Conservation (phyloP, 2,113 vertebrate species). For the Suncus etruscus region DNA sequence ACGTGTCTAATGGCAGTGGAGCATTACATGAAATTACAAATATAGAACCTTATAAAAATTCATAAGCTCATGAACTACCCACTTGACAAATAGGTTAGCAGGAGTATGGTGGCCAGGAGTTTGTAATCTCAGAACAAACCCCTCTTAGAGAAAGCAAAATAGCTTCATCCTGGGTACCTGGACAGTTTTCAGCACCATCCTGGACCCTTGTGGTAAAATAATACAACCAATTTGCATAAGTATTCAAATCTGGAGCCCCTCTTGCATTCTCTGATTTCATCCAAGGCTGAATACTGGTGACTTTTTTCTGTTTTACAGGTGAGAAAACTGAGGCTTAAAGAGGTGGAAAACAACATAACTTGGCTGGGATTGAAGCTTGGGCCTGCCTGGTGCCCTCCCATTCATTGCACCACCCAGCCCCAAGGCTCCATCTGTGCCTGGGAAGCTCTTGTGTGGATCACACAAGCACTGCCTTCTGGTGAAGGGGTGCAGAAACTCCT, state of each 20-base stretch:
- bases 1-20: conserved; percentile 75
- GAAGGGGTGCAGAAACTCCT: no score
- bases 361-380: background rate
- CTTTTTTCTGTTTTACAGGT: conserved; percentile 26
- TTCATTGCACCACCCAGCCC: background rate
- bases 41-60: conserved; percentile 76
- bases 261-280: background rate
- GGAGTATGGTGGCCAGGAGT: background rate
- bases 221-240: background rate
- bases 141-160: background rate
- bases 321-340: conserved; percentile 27
- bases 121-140: background rate
- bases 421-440: background rate
- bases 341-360: background rate
- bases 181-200: background rate
- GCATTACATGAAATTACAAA: conserved; percentile 81
- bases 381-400: background rate
- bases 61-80: conserved; percentile 56
- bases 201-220: background rate
- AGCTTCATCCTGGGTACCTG: background rate
- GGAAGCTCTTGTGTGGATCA: background rate
- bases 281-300: background rate
- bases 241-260: background rate
- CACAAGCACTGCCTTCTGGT: background rate
- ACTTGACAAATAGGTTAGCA: conserved; percentile 1